phyloP scores from a whole-genome alignment of 2,113 vertebrate genomes.

The Ahaetulla prasina region DNA sequence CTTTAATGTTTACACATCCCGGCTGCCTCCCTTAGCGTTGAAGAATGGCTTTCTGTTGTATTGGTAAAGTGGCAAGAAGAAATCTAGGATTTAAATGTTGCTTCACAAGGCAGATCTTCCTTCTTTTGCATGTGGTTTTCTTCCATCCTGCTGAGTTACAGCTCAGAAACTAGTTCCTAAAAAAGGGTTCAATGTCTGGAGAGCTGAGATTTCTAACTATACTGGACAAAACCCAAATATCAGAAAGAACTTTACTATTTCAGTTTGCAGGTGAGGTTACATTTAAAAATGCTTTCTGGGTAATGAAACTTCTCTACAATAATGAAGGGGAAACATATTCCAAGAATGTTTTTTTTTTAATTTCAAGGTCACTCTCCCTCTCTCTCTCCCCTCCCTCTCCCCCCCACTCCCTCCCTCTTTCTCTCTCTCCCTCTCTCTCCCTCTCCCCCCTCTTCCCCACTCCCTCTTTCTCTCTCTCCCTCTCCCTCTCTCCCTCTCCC shows the following conservation, averaged over 20 bases:
- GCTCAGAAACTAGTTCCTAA: background rate
- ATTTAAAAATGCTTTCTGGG: background rate
- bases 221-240: background rate
- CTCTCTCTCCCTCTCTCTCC: too few species aligned
- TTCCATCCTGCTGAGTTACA: background rate
- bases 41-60: background rate
- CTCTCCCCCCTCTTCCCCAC: too few species aligned
- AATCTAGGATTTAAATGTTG: background rate
- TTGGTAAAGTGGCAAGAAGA: background rate
- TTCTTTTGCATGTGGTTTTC: background rate
- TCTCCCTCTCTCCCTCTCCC: too few species aligned
- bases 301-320: background rate
- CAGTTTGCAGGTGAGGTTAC: background rate
- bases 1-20: background rate
- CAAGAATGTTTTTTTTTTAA: background rate
- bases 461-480: too few species aligned
- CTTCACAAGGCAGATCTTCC: background rate
- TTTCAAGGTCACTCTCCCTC: background rate
- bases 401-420: too few species aligned
- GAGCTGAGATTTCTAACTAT: background rate
- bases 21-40: background rate
- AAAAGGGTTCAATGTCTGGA: background rate
- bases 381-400: too few species aligned
- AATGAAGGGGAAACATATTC: background rate
- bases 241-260: background rate